These are phyloP conservation scores for Drosophila sproati DNA, from an alignment of 1,140 invertebrate species.

Conservation along the genomic window DNA sequence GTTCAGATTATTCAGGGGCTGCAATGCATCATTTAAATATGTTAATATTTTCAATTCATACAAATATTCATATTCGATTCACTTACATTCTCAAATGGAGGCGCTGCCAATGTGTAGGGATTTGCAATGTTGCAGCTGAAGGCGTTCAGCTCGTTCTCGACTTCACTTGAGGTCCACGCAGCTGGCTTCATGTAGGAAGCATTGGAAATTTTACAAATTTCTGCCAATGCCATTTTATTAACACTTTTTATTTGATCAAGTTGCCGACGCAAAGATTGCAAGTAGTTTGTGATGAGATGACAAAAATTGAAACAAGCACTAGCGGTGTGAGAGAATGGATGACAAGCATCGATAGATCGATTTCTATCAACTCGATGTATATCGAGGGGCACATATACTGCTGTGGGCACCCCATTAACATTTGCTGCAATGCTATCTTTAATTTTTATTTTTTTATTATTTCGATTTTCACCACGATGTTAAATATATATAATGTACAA, in stretches of 20 bases:
- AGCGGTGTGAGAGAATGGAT: constrained; percentile 5
- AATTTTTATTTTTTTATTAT: no score
- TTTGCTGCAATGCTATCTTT: not conserved
- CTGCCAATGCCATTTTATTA: constrained; percentile 87
- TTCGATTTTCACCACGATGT: no score
- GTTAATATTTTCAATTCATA: constrained; percentile 22
- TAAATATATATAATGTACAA: no score
- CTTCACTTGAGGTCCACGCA: constrained; percentile 84
- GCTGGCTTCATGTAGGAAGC: constrained; percentile 85
- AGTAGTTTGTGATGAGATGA: constrained; percentile 57
- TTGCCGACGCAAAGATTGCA: constrained; percentile 9
- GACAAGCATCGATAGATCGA: not conserved
- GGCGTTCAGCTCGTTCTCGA: constrained; percentile 86
- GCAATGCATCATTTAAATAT: not conserved
- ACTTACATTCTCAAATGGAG: constrained; percentile 90
- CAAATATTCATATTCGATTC: constrained; percentile 29
- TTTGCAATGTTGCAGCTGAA: constrained; percentile 88
- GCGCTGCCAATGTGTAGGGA: constrained; percentile 88
- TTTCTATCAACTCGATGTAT: not conserved
- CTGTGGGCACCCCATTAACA: constrained; percentile 6
- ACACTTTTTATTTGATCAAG: not conserved
- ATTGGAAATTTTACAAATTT: constrained; percentile 87
- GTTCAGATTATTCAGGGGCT: constrained; percentile 88
- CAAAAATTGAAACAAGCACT: constrained; percentile 47
- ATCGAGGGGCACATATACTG: not conserved